These are phyloP conservation scores for Cactoblastis cactorum DNA, from an alignment of 2,888 invertebrate genomes.

Conservation along the genomic window DNA sequence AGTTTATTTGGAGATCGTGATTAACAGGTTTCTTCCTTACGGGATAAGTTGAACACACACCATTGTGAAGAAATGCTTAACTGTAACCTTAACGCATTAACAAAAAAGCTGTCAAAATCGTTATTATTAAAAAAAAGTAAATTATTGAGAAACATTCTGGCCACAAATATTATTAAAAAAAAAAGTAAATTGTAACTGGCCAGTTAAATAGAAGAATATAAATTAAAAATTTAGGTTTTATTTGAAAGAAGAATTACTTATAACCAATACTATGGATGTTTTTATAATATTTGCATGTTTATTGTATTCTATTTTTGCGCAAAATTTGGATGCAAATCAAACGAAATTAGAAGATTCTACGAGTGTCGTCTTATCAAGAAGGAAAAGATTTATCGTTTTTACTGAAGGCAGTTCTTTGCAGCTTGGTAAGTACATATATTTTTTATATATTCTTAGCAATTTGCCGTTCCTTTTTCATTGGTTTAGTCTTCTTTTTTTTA, in stretches of 20 bases:
- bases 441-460: too few relatives aligned
- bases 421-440: constrained; percentile 73
- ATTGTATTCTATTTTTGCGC: neutral
- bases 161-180: neutral
- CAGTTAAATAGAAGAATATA: neutral
- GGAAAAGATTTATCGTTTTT: constrained; percentile 79
- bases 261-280: neutral
- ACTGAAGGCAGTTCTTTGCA: constrained; percentile 81
- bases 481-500: too few relatives aligned
- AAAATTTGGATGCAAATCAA: constrained; percentile 19
- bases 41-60: neutral
- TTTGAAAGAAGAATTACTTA: neutral
- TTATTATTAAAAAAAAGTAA: too few relatives aligned
- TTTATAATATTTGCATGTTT: neutral
- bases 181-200: neutral
- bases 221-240: neutral
- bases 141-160: too few relatives aligned
- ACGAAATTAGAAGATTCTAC: constrained; percentile 23
- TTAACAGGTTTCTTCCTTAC: constrained; percentile 26
- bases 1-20: constrained; percentile 56
- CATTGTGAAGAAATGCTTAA: constrained; percentile 1
- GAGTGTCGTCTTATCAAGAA: constrained; percentile 63
- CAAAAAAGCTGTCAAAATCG: neutral
- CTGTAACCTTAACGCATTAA: neutral
- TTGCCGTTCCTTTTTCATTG: too few relatives aligned